Base-by-base conservation (phyloP, 2,113 vertebrate species). In the Megalops atlanticus region DNA sequence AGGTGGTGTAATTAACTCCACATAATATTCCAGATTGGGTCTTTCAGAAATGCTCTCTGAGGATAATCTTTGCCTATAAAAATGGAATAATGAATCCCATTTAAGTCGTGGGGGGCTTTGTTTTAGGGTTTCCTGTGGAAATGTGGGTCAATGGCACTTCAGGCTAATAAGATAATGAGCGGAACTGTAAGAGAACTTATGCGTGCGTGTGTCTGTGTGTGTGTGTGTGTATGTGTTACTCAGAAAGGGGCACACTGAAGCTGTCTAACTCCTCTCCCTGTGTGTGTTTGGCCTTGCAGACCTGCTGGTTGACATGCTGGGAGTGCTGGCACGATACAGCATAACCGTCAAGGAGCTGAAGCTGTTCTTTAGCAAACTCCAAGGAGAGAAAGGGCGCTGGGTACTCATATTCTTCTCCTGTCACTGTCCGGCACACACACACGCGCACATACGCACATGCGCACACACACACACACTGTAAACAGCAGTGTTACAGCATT, bases 291-390 rank as follows among this genome's bases (percentile, higher is more conserved):
- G n/a, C n/a, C n/a, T 88, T 88, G 12, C 90, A 99, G 98, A 99
- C 93, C 93, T 99, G 83, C 87, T 99, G 71, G 98, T 99, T 90
- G 98, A 99, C 88, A 98, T 97, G 97, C 87, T 99, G 88, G 96
- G 98, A 15, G 97, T 99, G 74, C 87, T 99, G 86, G 97, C 98
- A 70, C 97, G 96, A 91, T 99, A 99, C 90, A 98, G 96, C 93
- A 93, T 99, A 92, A 98, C 97, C 0, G 98, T 99, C 81, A 97
- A 97, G 82, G 98, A 99, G 85, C 91, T 99, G 64, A 99, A 99
- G 92, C 92, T 99, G 3, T 97, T 97, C 92, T 98, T 99, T 93
- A 98, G 98, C 93, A 98, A 97, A 87, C 95, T 99, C 83, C 97
- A 97, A 90, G 98, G 97, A 90, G 95, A 97, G 88, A 95, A 94